phyloP scores from a whole-genome alignment of 2,797 vertebrate genomes.

The Platyrinchus mystaceus region DNA sequence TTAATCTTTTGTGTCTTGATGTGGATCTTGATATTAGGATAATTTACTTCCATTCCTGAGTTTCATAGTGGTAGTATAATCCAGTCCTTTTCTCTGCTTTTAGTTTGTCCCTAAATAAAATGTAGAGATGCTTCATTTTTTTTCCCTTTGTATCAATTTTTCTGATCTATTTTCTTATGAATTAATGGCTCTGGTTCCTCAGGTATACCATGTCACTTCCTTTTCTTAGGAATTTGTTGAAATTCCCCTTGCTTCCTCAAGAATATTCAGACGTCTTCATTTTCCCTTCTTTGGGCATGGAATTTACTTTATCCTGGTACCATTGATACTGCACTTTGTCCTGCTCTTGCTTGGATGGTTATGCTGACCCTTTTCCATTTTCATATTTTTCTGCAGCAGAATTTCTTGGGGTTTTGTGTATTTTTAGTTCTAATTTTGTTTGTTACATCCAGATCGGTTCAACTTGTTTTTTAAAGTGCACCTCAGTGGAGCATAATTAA shows the following conservation, averaged over 20 bases:
- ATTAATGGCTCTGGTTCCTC: not conserved
- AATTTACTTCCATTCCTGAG: not conserved
- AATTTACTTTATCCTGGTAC: not conserved
- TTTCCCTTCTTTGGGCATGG: not conserved
- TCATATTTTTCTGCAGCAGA: not conserved
- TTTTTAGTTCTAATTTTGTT: not conserved
- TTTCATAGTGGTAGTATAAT: not conserved
- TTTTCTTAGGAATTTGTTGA: not conserved
- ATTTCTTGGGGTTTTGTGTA: not conserved
- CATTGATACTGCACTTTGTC: not conserved
- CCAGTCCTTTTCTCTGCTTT: not conserved
- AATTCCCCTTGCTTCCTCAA: not conserved
- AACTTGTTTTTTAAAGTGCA: not conserved
- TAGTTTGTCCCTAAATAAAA: not conserved
- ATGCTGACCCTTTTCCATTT: not conserved
- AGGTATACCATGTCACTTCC: not conserved
- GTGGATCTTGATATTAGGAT: not conserved
- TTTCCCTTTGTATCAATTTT: not conserved
- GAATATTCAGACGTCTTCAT: not conserved
- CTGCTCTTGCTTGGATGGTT: not conserved
- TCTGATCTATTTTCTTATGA: not conserved
- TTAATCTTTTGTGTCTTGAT: not conserved
- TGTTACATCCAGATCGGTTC: not conserved
- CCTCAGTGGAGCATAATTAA: not conserved
- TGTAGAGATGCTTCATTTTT: not conserved